These are phyloP conservation scores for Sericinus montela DNA, from an alignment of 2,888 invertebrate species.

Conservation along the genomic window DNA sequence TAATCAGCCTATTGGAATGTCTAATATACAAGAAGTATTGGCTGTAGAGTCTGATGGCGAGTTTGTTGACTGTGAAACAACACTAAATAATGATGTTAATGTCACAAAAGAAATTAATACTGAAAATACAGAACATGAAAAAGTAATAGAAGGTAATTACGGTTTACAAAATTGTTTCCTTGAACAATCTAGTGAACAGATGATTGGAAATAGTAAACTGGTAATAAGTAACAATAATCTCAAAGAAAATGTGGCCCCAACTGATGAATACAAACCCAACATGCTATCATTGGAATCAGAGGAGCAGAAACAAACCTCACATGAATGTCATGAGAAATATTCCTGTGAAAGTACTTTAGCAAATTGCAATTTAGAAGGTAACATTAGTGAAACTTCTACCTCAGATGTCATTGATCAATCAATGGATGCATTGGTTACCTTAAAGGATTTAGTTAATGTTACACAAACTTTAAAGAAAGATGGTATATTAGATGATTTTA, in stretches of 20 bases:
- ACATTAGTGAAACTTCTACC: not conserved
- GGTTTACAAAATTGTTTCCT: conserved; percentile 11
- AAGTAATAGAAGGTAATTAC: conserved; percentile 12
- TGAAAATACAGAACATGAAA: conserved; percentile 7
- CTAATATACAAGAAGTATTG: conserved; percentile 23
- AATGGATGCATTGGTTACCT: not conserved
- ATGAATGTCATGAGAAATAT: not conserved
- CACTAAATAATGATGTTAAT: conserved; percentile 46
- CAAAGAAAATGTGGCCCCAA: not conserved
- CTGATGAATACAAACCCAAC: not conserved
- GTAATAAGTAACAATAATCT: not conserved
- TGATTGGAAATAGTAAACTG: not conserved
- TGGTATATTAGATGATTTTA: not conserved
- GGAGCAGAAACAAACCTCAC: not conserved
- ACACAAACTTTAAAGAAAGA: not conserved
- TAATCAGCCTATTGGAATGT: conserved; percentile 5
- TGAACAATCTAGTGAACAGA: not conserved
- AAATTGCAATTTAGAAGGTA: not conserved
- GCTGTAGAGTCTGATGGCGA: conserved; percentile 58
- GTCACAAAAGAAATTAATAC: not conserved
- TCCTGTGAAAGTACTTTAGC: not conserved
- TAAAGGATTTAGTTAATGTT: not conserved
- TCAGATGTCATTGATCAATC: not conserved
- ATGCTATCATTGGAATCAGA: not conserved
- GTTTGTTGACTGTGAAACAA: conserved; percentile 69